Conservation (phyloP, 2,113 vertebrate species). For the Hypomesus transpacificus region DNA sequence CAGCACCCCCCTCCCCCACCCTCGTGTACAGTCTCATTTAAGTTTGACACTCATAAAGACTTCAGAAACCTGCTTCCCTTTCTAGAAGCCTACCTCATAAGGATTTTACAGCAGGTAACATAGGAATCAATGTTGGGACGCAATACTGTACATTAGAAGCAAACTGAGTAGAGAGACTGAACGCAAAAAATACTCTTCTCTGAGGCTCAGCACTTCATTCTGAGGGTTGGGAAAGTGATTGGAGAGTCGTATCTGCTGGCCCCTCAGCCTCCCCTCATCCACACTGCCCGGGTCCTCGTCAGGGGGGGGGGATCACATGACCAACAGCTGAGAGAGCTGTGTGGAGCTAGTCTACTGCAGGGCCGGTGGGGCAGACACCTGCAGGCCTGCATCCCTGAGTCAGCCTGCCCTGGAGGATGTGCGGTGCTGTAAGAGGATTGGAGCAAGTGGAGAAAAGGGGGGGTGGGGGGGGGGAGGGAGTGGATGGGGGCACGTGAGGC, state of each 20-base stretch:
- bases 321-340: too few relatives aligned
- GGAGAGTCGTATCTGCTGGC: not conserved
- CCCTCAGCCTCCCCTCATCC: not conserved
- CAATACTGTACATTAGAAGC: too few relatives aligned
- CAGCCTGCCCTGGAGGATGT: slow-evolving; percentile 25
- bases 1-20: slow-evolving; percentile 1
- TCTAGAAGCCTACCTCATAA: too few relatives aligned
- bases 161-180: too few relatives aligned
- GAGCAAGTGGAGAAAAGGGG: not conserved
- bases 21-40: too few relatives aligned
- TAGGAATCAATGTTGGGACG: too few relatives aligned
- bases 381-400: slow-evolving; percentile 11
- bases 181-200: not conserved
- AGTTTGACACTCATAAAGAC: not conserved
- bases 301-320: slow-evolving; percentile 3
- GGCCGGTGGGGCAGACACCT: slow-evolving; percentile 49
- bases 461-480: slow-evolving; percentile 1
- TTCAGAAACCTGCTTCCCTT: not conserved
- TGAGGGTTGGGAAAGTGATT: not conserved
- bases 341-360: not conserved
- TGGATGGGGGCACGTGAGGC: slow-evolving; percentile 30
- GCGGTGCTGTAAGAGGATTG: slow-evolving; percentile 56
- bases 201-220: not conserved
- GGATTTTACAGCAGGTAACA: too few relatives aligned
- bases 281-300: slow-evolving; percentile 19